Conservation (phyloP, 2,797 vertebrate genomes). For the Leptatherina wallacei region DNA sequence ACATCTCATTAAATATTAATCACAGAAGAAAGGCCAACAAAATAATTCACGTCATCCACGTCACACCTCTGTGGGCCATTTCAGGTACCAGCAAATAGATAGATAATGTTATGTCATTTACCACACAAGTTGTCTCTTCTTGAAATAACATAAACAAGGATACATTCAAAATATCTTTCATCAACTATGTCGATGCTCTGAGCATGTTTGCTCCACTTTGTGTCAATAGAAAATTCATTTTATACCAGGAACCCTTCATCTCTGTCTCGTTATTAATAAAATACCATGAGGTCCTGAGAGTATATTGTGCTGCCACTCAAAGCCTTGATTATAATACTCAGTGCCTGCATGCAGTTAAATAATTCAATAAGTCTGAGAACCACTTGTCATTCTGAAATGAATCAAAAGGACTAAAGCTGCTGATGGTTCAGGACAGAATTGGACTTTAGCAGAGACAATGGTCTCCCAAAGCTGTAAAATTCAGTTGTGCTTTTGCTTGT, state of each 20-base stretch:
- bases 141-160: constrained; percentile 10
- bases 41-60: constrained; percentile 58
- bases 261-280: constrained; percentile 65
- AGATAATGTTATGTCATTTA: constrained; percentile 1
- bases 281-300: constrained; percentile 55
- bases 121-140: constrained; percentile 5
- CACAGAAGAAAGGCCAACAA: constrained; percentile 55
- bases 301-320: constrained; percentile 59
- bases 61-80: constrained; percentile 47
- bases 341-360: constrained; percentile 67
- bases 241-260: constrained; percentile 47
- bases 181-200: constrained; percentile 9
- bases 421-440: constrained; percentile 27
- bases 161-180: constrained; percentile 15
- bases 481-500: constrained; percentile 34
- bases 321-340: constrained; percentile 64
- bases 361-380: constrained; percentile 70
- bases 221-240: constrained; percentile 20
- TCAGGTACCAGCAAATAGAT: constrained; percentile 39
- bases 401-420: constrained; percentile 19
- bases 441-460: constrained; percentile 30
- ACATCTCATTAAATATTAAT: constrained; percentile 72
- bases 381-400: constrained; percentile 58
- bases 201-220: not conserved
- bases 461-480: constrained; percentile 24